These are phyloP conservation scores for Sabatieria punctata DNA, from an alignment of 2,888 invertebrate genomes.

Conservation along the genomic window DNA sequence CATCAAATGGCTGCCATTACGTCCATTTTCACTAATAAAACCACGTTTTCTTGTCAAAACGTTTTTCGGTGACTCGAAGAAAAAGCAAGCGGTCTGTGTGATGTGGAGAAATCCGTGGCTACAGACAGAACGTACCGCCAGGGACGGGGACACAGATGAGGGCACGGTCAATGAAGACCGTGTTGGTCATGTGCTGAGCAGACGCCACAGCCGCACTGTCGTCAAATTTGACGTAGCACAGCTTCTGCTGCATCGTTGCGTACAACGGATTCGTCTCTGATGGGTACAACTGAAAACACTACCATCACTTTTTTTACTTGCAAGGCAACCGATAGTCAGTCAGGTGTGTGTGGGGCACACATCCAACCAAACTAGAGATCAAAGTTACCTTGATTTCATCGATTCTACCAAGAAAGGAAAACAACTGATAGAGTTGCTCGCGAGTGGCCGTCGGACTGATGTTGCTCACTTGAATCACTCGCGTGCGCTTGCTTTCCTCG, in stretches of 20 bases:
- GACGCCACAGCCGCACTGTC: constrained; percentile 70
- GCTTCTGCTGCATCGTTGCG: constrained; percentile 39
- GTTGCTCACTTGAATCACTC: constrained; percentile 19
- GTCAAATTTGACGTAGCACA: constrained; percentile 88
- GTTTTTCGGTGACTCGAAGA: too few relatives aligned
- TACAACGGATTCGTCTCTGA: constrained; percentile 17
- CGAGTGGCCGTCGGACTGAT: constrained; percentile 24
- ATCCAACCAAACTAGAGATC: neutral
- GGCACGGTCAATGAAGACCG: constrained; percentile 93
- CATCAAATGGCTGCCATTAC: too few relatives aligned
- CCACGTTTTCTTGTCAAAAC: too few relatives aligned
- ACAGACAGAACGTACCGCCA: constrained; percentile 39
- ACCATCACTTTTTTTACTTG: neutral
- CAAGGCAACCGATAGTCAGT: too few relatives aligned
- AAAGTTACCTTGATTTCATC: constrained; percentile 23
- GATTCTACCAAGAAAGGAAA: constrained; percentile 25
- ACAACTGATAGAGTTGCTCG: constrained; percentile 25
- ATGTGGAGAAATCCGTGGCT: too few relatives aligned
- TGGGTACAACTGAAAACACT: constrained; percentile 22
- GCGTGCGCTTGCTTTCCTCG: too few relatives aligned
- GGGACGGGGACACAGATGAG: constrained; percentile 80
- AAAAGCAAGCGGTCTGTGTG: too few relatives aligned
- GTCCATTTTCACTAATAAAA: too few relatives aligned
- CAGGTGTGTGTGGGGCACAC: neutral
- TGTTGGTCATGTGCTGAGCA: constrained; percentile 96